Base-by-base conservation (phyloP, 2,888 invertebrate genomes). In the Metellina segmentata region DNA sequence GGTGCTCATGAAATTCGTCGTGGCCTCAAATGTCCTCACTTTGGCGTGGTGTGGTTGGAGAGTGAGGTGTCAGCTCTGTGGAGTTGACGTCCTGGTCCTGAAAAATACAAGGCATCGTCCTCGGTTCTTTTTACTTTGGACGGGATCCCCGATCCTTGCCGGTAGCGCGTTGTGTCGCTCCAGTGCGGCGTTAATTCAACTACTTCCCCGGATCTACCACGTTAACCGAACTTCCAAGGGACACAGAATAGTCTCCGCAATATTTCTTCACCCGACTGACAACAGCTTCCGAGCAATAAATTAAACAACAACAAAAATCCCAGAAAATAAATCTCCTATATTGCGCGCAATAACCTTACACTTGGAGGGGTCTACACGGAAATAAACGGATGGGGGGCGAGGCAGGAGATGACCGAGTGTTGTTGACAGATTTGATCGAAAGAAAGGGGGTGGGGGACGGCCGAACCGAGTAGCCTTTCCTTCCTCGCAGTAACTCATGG, bases 351-450 rank as follows among this genome's bases (percentile, higher is more conserved):
- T 61, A 61, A 61, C 61, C 7, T 61, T 61, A 16, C 61, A 16
- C 61, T 61, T 16, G 13, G 13, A 61, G 11, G 16, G 61, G 61
- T 16, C 6, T 13, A 70, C 51, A 19, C 19, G 52, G 61, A 61
- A 61, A 61, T 61, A 61, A 16, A 51, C 11, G 51, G 51, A 16
- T 5, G 9, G 69, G n/a, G 52, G 81, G 81, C 8, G 19, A 49
- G 49, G 20, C n/a, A 51, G 71, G 48, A 4, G 77, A 34, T 70
- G n/a, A 20, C 49, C 81, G 81, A 81, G 77, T 89, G 89, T 77
- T 77, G 82, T 11, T 89, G 89, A 82, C 89, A 89, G 74, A 89
- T 89, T 78, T 89, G 89, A 89, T 89, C 69, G 74, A 51, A 19
- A 81, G 85, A 74, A 79, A 61, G 72, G 13, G 7, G 61, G 61